Evolutionary conservation across 2,113 vertebrate genomes (phyloP).

Genomic region (Oryzias melastigma): DNA sequence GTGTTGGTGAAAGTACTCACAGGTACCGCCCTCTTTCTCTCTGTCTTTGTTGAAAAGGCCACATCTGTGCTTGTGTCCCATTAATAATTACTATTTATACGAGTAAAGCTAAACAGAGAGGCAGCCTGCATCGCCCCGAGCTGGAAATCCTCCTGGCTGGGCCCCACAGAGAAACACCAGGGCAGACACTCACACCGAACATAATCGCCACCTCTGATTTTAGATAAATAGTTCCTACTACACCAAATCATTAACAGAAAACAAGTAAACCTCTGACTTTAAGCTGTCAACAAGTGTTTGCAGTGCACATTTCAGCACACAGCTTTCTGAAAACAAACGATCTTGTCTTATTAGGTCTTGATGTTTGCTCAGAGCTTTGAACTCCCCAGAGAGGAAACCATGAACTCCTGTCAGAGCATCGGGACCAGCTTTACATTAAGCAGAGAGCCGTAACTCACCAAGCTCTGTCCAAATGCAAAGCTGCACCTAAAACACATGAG

Average conservation of each 20-base stretch:
- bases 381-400: too few relatives aligned
- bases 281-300: neutral
- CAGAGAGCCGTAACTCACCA: too few relatives aligned
- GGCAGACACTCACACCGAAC: constrained; percentile 1
- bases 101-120: constrained; percentile 55
- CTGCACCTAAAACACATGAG: too few relatives aligned
- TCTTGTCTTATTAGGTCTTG: too few relatives aligned
- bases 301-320: too few relatives aligned
- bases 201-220: neutral
- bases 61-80: constrained; percentile 59
- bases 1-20: constrained; percentile 31
- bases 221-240: neutral
- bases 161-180: constrained; percentile 10
- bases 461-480: too few relatives aligned
- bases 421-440: too few relatives aligned
- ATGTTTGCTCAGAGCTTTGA: too few relatives aligned
- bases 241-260: neutral
- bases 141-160: constrained; percentile 6
- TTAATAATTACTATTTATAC: constrained; percentile 65
- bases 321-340: too few relatives aligned
- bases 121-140: constrained; percentile 33
- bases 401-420: too few relatives aligned
- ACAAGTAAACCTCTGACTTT: neutral
- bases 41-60: constrained; percentile 2
- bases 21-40: neutral